Evolutionary conservation across 2,888 invertebrate genomes (phyloP).

Genomic region (Chrysolina haemoptera): DNA sequence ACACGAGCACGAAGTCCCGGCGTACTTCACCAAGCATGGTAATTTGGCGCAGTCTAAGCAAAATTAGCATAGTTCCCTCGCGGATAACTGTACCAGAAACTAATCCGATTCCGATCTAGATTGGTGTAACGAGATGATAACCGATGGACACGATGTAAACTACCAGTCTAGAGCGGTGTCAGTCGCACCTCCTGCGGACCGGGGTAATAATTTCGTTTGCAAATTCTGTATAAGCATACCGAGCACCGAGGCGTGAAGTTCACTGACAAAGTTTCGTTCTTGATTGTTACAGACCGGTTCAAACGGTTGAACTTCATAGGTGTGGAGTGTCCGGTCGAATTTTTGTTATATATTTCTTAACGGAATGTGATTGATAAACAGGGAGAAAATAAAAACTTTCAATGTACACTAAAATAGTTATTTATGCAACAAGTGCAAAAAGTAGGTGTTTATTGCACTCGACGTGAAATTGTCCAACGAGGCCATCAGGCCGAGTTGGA

Average conservation of each 20-base stretch:
- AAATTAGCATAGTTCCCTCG: constrained; percentile 16
- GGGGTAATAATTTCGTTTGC: constrained; percentile 6
- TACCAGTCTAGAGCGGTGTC: constrained; percentile 33
- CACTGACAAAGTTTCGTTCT: neutral
- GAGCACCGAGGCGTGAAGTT: neutral
- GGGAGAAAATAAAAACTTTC: too few species aligned
- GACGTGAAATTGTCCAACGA: too few species aligned
- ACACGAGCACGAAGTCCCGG: neutral
- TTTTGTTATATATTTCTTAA: too few species aligned
- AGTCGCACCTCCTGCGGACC: constrained; percentile 14
- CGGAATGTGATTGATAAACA: too few species aligned
- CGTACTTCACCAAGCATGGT: neutral
- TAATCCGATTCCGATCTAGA: constrained; percentile 13
- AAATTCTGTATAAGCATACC: neutral
- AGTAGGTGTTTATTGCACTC: too few species aligned
- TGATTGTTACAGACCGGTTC: neutral
- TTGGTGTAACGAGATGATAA: constrained; percentile 19
- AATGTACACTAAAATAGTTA: too few species aligned
- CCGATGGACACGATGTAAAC: constrained; percentile 25
- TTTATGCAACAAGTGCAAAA: too few species aligned
- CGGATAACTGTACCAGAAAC: constrained; percentile 12
- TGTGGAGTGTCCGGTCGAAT: too few species aligned
- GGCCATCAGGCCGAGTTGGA: too few species aligned
- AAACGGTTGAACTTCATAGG: neutral
- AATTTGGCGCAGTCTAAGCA: neutral